These are phyloP conservation scores for Catharus bicknelli DNA, from an alignment of 2,113 vertebrate genomes.

Conservation along the genomic window DNA sequence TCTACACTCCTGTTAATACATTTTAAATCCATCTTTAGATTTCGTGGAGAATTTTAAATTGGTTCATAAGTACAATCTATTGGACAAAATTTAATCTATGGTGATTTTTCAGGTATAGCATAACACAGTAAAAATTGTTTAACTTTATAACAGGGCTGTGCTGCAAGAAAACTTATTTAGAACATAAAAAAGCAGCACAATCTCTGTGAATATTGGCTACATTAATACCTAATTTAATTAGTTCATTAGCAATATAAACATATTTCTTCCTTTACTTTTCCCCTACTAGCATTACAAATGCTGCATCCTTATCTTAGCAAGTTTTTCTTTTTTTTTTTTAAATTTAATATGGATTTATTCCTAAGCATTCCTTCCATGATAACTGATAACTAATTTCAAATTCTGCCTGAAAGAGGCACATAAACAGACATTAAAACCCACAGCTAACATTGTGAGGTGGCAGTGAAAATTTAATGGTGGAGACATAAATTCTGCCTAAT, in stretches of 20 bases:
- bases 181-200: background rate
- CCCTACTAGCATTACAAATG: background rate
- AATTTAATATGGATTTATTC: constrained; percentile 41
- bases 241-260: background rate
- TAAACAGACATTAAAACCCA: constrained; percentile 21
- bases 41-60: constrained; percentile 42
- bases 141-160: background rate
- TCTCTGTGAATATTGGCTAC: background rate
- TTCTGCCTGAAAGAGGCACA: background rate
- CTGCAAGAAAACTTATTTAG: background rate
- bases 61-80: constrained; percentile 8
- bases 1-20: background rate
- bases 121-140: background rate
- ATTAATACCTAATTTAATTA: background rate
- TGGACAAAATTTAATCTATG: background rate
- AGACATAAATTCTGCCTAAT: constrained; percentile 53
- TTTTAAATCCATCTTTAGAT: constrained; percentile 22
- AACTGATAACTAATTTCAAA: constrained; percentile 30
- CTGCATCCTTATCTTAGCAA: background rate
- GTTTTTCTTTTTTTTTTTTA: background rate
- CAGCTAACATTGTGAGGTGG: background rate
- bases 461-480: constrained; percentile 16
- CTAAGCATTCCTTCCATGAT: background rate
- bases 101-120: constrained; percentile 7
- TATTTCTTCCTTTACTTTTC: background rate